phyloP scores from a whole-genome alignment of 2,113 vertebrate genomes.

The Platanista minor region DNA sequence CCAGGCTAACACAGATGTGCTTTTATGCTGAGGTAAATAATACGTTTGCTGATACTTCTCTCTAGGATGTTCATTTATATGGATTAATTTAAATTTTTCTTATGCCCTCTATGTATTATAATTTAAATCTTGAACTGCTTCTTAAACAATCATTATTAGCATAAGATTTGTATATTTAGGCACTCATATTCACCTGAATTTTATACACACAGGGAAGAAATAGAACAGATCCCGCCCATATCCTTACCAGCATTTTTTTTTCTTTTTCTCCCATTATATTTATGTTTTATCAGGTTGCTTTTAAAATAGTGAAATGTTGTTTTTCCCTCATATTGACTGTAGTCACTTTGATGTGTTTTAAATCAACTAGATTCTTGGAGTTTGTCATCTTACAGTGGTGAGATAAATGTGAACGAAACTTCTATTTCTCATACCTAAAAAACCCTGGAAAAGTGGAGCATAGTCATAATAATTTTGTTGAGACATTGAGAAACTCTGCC shows the following conservation, averaged over 20 bases:
- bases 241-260: not conserved
- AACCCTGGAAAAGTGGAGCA: not conserved
- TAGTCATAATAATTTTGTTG: not conserved
- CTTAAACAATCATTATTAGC: not conserved
- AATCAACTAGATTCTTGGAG: not conserved
- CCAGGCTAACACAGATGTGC: not conserved
- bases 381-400: not conserved
- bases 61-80: not conserved
- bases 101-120: not conserved
- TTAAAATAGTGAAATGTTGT: not conserved
- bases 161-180: not conserved
- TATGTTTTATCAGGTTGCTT: not conserved
- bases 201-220: not conserved
- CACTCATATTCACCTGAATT: not conserved
- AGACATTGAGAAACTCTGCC: not conserved
- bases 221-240: not conserved
- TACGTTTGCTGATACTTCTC: not conserved
- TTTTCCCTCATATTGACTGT: not conserved
- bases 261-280: not conserved
- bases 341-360: not conserved
- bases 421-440: not conserved
- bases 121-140: not conserved
- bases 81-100: not conserved
- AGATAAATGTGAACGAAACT: not conserved
- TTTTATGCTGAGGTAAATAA: not conserved